These are phyloP conservation scores for Chelon auratus DNA, from an alignment of 2,797 vertebrate species.

Conservation along the genomic window DNA sequence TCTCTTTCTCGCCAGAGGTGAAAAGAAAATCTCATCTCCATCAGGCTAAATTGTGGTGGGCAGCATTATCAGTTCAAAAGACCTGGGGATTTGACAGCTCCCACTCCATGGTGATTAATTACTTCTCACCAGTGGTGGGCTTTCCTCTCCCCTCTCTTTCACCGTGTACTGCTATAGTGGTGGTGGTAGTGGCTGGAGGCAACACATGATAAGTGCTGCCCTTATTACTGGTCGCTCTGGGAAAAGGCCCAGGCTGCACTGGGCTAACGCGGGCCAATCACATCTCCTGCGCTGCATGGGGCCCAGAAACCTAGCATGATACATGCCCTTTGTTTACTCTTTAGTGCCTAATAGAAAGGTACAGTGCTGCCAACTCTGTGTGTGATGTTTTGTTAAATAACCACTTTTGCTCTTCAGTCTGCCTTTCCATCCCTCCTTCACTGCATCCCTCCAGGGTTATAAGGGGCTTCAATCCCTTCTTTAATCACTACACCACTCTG, in stretches of 20 bases:
- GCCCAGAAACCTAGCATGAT: slow-evolving; percentile 51
- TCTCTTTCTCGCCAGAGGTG: slow-evolving; percentile 89
- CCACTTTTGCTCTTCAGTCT: slow-evolving; percentile 56
- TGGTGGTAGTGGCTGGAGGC: slow-evolving; percentile 93
- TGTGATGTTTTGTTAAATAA: slow-evolving; percentile 69
- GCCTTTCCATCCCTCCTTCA: slow-evolving; percentile 37
- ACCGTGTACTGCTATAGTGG: slow-evolving; percentile 67
- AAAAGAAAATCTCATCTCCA: slow-evolving; percentile 97
- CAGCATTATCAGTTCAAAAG: slow-evolving; percentile 97
- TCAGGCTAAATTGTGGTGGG: slow-evolving; percentile 97
- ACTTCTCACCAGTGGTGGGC: slow-evolving; percentile 93
- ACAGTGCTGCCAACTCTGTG: slow-evolving; percentile 50
- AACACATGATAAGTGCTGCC: slow-evolving; percentile 93
- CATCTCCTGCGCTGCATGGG: slow-evolving; percentile 44
- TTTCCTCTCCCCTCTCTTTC: slow-evolving; percentile 92
- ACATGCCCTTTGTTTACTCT: slow-evolving; percentile 75
- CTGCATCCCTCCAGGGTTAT: slow-evolving; percentile 43
- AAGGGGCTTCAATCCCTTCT: slow-evolving; percentile 69
- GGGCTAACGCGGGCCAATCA: slow-evolving; percentile 71
- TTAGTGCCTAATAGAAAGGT: slow-evolving; percentile 70
- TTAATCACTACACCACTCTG: slow-evolving; percentile 75
- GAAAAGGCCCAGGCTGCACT: slow-evolving; percentile 88
- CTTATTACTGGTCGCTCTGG: slow-evolving; percentile 95
- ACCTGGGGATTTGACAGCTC: slow-evolving; percentile 97
- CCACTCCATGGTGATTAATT: slow-evolving; percentile 99